Percentiles rank a stretch among this genome's conserved stretches.
phyloP scores from a whole-genome alignment of 2,113 vertebrate genomes.

The Panurus biarmicus region DNA sequence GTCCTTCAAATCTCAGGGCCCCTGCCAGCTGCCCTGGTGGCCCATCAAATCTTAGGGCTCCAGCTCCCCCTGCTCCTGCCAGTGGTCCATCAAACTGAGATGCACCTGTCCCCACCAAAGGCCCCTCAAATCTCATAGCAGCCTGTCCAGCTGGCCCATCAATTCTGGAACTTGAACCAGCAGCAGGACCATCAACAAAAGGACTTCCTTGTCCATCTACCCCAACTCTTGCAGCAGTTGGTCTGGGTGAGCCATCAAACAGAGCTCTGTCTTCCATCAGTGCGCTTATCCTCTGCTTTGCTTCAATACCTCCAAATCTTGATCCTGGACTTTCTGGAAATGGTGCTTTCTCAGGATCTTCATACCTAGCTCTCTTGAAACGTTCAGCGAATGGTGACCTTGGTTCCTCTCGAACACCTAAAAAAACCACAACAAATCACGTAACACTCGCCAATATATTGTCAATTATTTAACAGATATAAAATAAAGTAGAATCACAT shows the following conservation, averaged over 20 bases:
- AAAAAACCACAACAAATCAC: neutral
- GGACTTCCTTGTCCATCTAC: slow-evolving; percentile 67
- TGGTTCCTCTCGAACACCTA: slow-evolving; percentile 77
- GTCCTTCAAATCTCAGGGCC: slow-evolving; percentile 72
- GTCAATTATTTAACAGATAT: neutral
- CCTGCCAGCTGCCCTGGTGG: slow-evolving; percentile 71
- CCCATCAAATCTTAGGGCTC: slow-evolving; percentile 78
- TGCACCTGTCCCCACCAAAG: slow-evolving; percentile 65
- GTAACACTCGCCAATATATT: neutral
- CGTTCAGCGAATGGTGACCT: slow-evolving; percentile 74
- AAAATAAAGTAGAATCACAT: neutral
- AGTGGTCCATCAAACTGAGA: slow-evolving; percentile 77
- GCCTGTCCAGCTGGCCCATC: slow-evolving; percentile 72
- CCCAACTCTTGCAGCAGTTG: slow-evolving; percentile 67
- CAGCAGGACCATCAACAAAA: slow-evolving; percentile 74
- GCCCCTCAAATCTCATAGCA: slow-evolving; percentile 78
- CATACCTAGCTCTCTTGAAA: slow-evolving; percentile 73
- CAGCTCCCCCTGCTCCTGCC: slow-evolving; percentile 70
- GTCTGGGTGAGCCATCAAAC: slow-evolving; percentile 70
- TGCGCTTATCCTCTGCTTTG: slow-evolving; percentile 76
- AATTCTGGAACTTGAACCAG: slow-evolving; percentile 72
- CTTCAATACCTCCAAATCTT: slow-evolving; percentile 76
- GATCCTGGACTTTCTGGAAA: slow-evolving; percentile 70
- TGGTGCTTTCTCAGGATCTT: slow-evolving; percentile 74
- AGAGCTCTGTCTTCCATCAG: slow-evolving; percentile 76